Conservation (phyloP, 35 echinoderm and acorn worm genomes). For the Amphiura filiformis region DNA sequence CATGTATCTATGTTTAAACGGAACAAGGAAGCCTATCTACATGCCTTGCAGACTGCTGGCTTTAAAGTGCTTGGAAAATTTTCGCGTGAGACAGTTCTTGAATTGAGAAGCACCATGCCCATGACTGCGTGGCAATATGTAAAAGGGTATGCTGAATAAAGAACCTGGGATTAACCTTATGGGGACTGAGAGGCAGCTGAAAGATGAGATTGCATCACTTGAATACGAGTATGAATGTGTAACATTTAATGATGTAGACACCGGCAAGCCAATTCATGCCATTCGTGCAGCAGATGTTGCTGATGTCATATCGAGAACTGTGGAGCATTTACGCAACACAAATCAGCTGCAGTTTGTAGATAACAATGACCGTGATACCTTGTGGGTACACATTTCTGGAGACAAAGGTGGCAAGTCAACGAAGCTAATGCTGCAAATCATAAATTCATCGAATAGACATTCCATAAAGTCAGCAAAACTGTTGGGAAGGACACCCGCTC, state of each 20-base stretch:
- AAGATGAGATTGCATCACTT: background rate
- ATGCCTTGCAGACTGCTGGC: background rate
- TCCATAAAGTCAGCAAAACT: background rate
- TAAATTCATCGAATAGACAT: background rate
- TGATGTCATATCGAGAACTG: background rate
- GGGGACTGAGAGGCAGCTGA: background rate
- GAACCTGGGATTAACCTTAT: background rate
- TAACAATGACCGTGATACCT: background rate
- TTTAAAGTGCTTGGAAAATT: background rate
- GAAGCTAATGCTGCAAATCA: background rate
- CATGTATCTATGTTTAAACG: background rate
- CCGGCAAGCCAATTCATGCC: background rate
- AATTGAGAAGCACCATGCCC: background rate
- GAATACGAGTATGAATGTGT: background rate
- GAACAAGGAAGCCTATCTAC: background rate
- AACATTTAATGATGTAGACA: background rate
- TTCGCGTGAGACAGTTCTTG: background rate
- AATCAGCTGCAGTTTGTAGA: background rate
- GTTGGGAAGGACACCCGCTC: background rate
- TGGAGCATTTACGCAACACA: background rate
- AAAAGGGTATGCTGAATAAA: background rate
- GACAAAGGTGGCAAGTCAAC: background rate
- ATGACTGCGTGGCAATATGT: background rate
- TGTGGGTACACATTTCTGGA: background rate
- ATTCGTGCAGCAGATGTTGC: background rate